Conservation (phyloP, 1,140 invertebrate genomes). For the Apis dorsata region DNA sequence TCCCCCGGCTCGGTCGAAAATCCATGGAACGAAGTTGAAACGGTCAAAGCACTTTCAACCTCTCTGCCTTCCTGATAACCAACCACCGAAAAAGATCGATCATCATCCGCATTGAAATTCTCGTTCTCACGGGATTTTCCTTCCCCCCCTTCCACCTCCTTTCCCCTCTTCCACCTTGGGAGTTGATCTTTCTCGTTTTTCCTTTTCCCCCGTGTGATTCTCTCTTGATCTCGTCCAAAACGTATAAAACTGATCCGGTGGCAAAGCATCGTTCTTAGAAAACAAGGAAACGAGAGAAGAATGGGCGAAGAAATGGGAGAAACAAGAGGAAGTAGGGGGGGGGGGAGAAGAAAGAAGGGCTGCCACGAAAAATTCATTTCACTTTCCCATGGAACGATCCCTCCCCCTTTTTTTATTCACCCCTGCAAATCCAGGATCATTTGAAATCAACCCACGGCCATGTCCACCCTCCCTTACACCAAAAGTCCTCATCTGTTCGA, state of each 20-base stretch:
- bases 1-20: background rate
- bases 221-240: background rate
- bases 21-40: conserved; percentile 13
- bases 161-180: background rate
- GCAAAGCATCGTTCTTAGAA: background rate
- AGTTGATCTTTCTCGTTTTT: background rate
- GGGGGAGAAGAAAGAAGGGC: background rate
- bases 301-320: background rate
- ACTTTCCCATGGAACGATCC: conserved; percentile 49
- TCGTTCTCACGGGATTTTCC: background rate
- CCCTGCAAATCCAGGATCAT: conserved; percentile 64
- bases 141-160: background rate
- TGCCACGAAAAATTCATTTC: conserved; percentile 63
- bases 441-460: conserved; percentile 67
- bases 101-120: conserved; percentile 37
- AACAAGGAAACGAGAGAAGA: background rate
- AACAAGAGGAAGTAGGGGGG: background rate
- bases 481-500: conserved; percentile 10
- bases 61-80: conserved; percentile 12
- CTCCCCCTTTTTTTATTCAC: conserved; percentile 59
- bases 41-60: conserved; percentile 37
- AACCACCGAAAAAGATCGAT: conserved; percentile 43
- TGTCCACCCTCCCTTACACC: conserved; percentile 8
- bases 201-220: background rate
- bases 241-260: background rate